Conservation (phyloP, 2,797 vertebrate genomes). For the Liasis olivaceus region DNA sequence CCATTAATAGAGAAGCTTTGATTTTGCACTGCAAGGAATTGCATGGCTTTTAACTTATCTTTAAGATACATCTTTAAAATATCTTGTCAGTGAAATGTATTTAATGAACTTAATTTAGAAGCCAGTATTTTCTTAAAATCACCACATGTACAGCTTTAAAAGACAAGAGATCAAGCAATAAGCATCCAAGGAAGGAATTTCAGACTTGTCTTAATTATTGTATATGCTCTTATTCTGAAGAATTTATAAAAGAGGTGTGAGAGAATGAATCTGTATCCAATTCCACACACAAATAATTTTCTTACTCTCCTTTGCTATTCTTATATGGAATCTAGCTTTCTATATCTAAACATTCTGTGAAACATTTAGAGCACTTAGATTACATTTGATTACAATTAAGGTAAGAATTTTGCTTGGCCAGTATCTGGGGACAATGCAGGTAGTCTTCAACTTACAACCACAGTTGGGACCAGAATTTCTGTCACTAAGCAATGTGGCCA, state of each 20-base stretch:
- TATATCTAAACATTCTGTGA: background rate
- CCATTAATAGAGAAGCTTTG: conserved; percentile 1
- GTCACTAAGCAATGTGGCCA: background rate
- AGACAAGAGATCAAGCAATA: conserved; percentile 28
- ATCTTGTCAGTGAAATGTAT: background rate
- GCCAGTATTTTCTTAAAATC: conserved; percentile 24
- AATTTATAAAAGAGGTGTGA: background rate
- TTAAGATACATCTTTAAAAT: background rate
- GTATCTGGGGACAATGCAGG: no score
- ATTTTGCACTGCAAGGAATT: background rate
- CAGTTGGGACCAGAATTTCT: background rate
- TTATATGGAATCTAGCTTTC: background rate
- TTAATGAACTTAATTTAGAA: conserved; percentile 11
- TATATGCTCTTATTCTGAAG: conserved; percentile 17
- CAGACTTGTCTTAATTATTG: conserved; percentile 19
- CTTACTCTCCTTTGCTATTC: background rate
- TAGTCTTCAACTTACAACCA: background rate
- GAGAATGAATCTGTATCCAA: background rate
- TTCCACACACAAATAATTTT: background rate
- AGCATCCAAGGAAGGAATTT: conserved; percentile 27
- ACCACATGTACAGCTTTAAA: conserved; percentile 5
- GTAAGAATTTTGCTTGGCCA: background rate
- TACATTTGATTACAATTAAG: background rate
- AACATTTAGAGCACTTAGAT: background rate
- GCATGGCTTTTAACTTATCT: background rate